Evolutionary conservation across 2,888 invertebrate genomes (phyloP), one percentile per base, ranked within the genome.

Genomic region (Patella depressa): DNA sequence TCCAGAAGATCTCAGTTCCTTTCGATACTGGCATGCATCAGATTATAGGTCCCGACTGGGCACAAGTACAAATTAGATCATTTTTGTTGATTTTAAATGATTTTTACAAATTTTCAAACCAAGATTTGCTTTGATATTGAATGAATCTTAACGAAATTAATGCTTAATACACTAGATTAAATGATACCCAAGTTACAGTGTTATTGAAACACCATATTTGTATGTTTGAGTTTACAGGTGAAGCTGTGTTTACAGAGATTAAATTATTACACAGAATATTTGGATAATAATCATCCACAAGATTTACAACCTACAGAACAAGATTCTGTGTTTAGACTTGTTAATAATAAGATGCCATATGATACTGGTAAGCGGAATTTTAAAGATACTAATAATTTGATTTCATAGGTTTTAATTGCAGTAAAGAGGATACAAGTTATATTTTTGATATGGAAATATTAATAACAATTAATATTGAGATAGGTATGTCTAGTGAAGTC

Each of bases 231-330:
- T 75, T 77, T 79, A 19, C 79, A 91, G 90, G 87, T 91, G 24
- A 80, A 87, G 73, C 81, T 84, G 15, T 74, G 82, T 3, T 83
- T 90, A 80, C 83, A 85, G 73, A 81, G 84, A 24, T 72, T 90
- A 59, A 86, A 85, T 2, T 72, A 82, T 4, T 91, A 88, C 82
- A 89, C 90, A 73, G 91, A 91, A 79, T 85, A 83, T 74, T 82
- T 90, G 55, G 90, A 91, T 79, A 84, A 85, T 71, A 88, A 89
- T 80, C 84, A 86, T 74, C 82, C 87, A 9, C 82, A 85, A 53
- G 89, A 90, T 78, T 79, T 89, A 19, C 77, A 79, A 57, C 81
- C 79, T 5, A 86, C 84, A 34, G 78, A 78, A 55, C 85, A 89
- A 55, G 74, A 78, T n/a, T 72, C 80, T 0, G 80, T 87, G 17